Evolutionary conservation across 2,113 vertebrate genomes (phyloP).

Genomic region (Leuciscus idus): DNA sequence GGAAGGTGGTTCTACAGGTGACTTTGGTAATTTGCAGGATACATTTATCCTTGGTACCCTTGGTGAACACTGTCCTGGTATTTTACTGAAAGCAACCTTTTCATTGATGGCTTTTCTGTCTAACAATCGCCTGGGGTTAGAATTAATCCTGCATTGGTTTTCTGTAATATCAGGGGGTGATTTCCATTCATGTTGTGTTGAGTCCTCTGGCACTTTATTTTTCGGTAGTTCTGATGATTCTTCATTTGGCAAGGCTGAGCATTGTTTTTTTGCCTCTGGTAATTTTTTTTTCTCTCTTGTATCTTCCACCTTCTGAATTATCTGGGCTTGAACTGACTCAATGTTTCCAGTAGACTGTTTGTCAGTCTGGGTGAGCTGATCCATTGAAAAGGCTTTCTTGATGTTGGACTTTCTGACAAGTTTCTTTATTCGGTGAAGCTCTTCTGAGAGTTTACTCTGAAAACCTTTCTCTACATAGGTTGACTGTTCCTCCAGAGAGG

Average conservation of each 20-base stretch:
- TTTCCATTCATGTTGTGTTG: neutral
- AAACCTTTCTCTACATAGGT: constrained; percentile 80
- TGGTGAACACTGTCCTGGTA: constrained; percentile 70
- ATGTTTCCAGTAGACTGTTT: constrained; percentile 51
- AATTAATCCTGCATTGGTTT: constrained; percentile 41
- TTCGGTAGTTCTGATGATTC: neutral
- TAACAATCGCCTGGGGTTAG: constrained; percentile 23
- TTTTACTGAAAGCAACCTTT: constrained; percentile 68
- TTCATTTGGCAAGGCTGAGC: neutral
- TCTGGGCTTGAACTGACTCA: constrained; percentile 68
- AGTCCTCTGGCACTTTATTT: neutral
- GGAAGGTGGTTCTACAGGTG: neutral
- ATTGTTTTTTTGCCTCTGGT: neutral
- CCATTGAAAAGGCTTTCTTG: constrained; percentile 74
- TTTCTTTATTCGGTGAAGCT: constrained; percentile 89
- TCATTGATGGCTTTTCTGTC: constrained; percentile 64
- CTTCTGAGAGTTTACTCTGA: constrained; percentile 88
- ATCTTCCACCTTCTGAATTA: constrained; percentile 68
- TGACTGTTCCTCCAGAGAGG: constrained; percentile 87
- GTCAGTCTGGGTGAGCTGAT: constrained; percentile 74
- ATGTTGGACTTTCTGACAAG: constrained; percentile 75
- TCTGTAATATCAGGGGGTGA: neutral
- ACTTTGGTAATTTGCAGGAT: constrained; percentile 56
- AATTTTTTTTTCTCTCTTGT: constrained; percentile 61
- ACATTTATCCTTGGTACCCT: constrained; percentile 61